Conservation (phyloP, 1,140 invertebrate species). For the Halyomorpha halys region DNA sequence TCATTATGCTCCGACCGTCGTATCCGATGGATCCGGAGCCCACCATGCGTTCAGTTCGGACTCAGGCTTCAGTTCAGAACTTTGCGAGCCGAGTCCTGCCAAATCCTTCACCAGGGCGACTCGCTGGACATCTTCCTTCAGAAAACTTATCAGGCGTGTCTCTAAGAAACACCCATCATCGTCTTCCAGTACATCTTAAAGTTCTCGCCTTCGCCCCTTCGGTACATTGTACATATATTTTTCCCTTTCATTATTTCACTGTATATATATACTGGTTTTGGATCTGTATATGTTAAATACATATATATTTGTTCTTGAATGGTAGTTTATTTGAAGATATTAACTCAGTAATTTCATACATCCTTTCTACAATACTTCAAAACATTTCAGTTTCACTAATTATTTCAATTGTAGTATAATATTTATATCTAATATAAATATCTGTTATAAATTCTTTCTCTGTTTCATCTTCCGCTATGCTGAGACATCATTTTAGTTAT, state of each 20-base stretch:
- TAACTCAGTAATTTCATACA: too few relatives aligned
- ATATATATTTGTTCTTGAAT: too few relatives aligned
- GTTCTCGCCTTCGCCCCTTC: background rate
- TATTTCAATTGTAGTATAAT: too few relatives aligned
- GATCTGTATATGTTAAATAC: background rate
- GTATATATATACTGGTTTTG: slow-evolving; percentile 4
- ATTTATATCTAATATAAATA: too few relatives aligned
- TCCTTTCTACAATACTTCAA: too few relatives aligned
- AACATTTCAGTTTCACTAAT: too few relatives aligned
- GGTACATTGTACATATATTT: too few relatives aligned
- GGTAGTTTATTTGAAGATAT: too few relatives aligned
- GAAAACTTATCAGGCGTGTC: slow-evolving; percentile 42
- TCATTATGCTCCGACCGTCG: slow-evolving; percentile 26
- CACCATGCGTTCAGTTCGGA: slow-evolving; percentile 41
- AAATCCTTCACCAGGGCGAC: slow-evolving; percentile 37
- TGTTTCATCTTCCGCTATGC: too few relatives aligned
- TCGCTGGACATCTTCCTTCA: slow-evolving; percentile 45
- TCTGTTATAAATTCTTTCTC: too few relatives aligned
- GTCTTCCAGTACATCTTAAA: slow-evolving; percentile 21
- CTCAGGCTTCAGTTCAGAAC: slow-evolving; percentile 39
- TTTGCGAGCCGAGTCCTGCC: slow-evolving; percentile 32
- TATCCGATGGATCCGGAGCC: slow-evolving; percentile 23
- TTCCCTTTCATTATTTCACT: too few relatives aligned
- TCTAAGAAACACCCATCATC: slow-evolving; percentile 31
- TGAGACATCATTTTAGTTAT: too few relatives aligned